Percentiles rank a stretch among this genome's conserved stretches.
phyloP scores from a whole-genome alignment of 2,888 invertebrate genomes.

The Atethmia centrago region DNA sequence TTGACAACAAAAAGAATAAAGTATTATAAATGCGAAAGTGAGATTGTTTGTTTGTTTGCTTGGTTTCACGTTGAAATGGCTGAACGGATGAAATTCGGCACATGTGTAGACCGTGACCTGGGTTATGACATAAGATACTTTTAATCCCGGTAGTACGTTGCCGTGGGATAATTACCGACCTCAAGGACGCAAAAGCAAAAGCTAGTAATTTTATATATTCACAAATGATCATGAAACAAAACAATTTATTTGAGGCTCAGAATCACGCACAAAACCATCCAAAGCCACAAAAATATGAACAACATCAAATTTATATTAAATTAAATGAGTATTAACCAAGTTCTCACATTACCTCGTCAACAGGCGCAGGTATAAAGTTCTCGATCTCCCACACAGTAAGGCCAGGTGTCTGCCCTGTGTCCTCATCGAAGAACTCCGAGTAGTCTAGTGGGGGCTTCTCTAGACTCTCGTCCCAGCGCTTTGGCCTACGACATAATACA shows the following conservation, averaged over 20 bases:
- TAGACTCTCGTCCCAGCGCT: conserved; percentile 98
- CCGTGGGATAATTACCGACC: too few species aligned
- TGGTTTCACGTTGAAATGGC: too few species aligned
- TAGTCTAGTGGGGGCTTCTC: conserved; percentile 99
- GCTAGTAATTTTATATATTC: not conserved
- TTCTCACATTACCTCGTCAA: conserved; percentile 93
- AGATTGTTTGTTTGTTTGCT: too few species aligned
- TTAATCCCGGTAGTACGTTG: too few species aligned
- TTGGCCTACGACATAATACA: conserved; percentile 91
- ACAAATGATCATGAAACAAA: not conserved
- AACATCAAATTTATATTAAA: not conserved
- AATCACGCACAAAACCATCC: not conserved
- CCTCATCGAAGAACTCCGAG: conserved; percentile 99
- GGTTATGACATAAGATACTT: too few species aligned
- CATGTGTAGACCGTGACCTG: too few species aligned
- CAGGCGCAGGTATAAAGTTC: conserved; percentile 98
- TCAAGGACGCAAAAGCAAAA: too few species aligned
- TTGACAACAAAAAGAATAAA: not conserved
- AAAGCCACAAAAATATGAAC: not conserved
- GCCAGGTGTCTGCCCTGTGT: conserved; percentile 97
- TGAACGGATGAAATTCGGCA: too few species aligned
- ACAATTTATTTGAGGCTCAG: not conserved
- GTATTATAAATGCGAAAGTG: too few species aligned
- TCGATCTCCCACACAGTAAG: conserved; percentile 99
- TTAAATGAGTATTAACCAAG: not conserved